Evolutionary conservation across 2,888 invertebrate species (phyloP), one percentile per base, ranked within the genome.

Genomic region (Gymnosoma rotundatum): DNA sequence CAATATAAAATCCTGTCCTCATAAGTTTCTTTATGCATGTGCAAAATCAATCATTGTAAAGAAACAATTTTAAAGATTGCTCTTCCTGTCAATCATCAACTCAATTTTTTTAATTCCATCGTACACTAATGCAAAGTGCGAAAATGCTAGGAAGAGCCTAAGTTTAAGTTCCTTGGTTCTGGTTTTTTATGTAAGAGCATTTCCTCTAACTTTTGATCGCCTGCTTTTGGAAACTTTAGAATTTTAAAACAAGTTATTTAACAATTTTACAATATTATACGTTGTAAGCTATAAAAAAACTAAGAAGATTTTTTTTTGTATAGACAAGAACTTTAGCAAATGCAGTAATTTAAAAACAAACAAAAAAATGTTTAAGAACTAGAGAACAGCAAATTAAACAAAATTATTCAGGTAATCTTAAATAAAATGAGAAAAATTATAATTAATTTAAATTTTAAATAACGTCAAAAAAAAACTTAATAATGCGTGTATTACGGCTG

Each of bases 121-220:
- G 32, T 48, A 36, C 42, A 50, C 58, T 66, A 63, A 58, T 58
- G 21, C 52, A 54, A 25, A 38, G 12, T 78, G 18, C 52, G 6
- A 56, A 58, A 42, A 52, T 54, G 2, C 36, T 52, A 36, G 60
- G 52, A 72, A 48, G 48, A 60, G 61, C 75, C 3, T 48, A 48
- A 81, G 80, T 78, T 8, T 48, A 48, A 81, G 80, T 78, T 81
- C 58, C 80, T 83, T 83, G 63, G 73, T 80, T 81, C 78, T 73
- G n/a, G n/a, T n/a, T n/a, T n/a, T 80, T 73, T 61, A 67, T 67
- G 20, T 69, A 75, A 50, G 45, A 67, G 32, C 67, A 74, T 69
- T 50, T 56, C 74, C 54, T 50, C 18, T 12, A 74, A 75, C 64
- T 50, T 72, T 70, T 48, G n/a, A 58, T 64, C 42, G 25, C 1